Evolutionary conservation across 1,140 invertebrate species (phyloP), one percentile per base, ranked within the genome.

Genomic region (Papilio polytes): DNA sequence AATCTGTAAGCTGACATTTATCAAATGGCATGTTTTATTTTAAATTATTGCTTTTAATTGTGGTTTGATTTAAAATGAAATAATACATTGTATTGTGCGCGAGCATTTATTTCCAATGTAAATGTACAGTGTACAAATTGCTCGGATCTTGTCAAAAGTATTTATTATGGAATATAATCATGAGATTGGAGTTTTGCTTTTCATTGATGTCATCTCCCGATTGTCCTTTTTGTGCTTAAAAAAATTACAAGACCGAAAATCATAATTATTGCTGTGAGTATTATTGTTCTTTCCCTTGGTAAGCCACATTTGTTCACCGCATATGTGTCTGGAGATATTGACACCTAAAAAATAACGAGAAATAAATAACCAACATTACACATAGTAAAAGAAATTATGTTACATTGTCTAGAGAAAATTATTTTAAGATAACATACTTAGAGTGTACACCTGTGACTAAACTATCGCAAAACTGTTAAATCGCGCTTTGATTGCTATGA

Each of bases 91-190:
- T 78, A 18, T 66, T 15, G 15, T 44, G 59, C 18, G 59, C 18
- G n/a, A 44, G 44, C 36, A 46, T 44, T 78, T 63, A 31, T 78
- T 78, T 78, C 56, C 77, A 78, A 63, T 78, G n/a, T 41, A 80
- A 86, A 82, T 92, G 88, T 92, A 91, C 78, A 91, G 85, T 92
- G 89, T 92, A 92, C 85, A 90, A 92, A 93, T 89, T 91, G 92
- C 92, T 92, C 85, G 36, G 88, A 92, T 94, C 92, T 94, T 94
- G 92, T 94, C 92, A 93, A 89, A 86, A 91, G 88, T 94, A 94
- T 94, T 94, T 94, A 94, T 94, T 94, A 85, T 93, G 84, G 90
- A 93, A 90, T 90, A 92, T 91, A 93, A 88, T 87, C 81, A 85
- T 86, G 85, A 88, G 83, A 88, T 88, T 86, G 86, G 85, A 87